phyloP scores from a whole-genome alignment of 2,888 invertebrate genomes.

The Druceiella hillmani region DNA sequence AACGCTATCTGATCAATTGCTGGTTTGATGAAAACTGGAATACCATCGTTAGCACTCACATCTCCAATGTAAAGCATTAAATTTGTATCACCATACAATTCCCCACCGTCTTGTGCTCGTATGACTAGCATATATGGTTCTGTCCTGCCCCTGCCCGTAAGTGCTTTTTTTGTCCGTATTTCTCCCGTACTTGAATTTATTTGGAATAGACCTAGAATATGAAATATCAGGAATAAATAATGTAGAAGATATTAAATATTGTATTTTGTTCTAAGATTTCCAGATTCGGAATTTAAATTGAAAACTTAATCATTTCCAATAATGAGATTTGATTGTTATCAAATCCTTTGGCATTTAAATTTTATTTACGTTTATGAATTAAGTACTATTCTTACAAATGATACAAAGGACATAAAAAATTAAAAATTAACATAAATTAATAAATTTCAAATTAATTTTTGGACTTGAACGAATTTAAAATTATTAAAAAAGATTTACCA shows the following conservation, averaged over 20 bases:
- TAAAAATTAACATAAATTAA: constrained; percentile 5
- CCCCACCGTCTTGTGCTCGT: constrained; percentile 66
- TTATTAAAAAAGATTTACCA: constrained; percentile 37
- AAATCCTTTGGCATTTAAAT: no score
- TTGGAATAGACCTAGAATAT: constrained; percentile 59
- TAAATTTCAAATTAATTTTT: constrained; percentile 5
- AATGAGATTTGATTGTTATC: no score
- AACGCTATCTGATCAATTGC: constrained; percentile 63
- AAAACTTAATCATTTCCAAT: no score
- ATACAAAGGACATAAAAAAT: constrained; percentile 1
- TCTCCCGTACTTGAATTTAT: constrained; percentile 63
- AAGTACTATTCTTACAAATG: no score
- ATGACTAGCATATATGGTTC: constrained; percentile 66
- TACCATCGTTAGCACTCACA: constrained; percentile 75
- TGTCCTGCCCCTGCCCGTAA: constrained; percentile 71
- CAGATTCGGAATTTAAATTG: no score
- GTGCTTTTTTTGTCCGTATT: constrained; percentile 55
- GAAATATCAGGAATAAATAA: no score
- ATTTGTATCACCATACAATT: constrained; percentile 56
- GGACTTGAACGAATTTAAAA: no score
- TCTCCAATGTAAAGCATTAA: constrained; percentile 69
- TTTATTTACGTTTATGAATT: no score
- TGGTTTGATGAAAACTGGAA: constrained; percentile 68
- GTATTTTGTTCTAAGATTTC: no score
- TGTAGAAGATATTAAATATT: no score